Evolutionary conservation across 2,888 invertebrate genomes (phyloP), one percentile per base, ranked within the genome.

Genomic region (Lymantria dispar): DNA sequence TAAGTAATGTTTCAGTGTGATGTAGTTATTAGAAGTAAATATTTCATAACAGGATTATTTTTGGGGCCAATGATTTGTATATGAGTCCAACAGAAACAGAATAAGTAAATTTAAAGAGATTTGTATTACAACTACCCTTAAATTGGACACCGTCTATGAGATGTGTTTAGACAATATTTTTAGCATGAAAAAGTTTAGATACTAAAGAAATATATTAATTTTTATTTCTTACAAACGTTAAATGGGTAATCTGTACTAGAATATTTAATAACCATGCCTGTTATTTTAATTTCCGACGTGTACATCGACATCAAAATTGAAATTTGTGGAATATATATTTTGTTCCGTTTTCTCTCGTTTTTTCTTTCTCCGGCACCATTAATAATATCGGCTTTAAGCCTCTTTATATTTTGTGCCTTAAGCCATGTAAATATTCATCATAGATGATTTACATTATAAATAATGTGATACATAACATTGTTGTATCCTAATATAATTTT

Each of bases 351-450:
- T 3, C 14, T 9, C 39, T 13, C 14, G 29, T 52, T 45, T 45
- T 48, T 67, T 14, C 50, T 48, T 55, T 36, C 40, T 8, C 41
- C 15, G 45, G 33, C 30, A 46, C 42, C 43, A 9, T 14, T 10
- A 40, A 40, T 40, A 40, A 14, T 62, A 63, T 38, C 44, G 67
- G 88, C 87, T 87, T 72, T 54, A 83, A 87, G 87, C 86, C 86
- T 61, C 69, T 66, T 79, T 81, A 72, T 78, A 80, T 75, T 80
- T 84, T 76, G 83, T 88, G 89, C 88, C 89, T 88, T 89, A 85
- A 66, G 80, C 66, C 56, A 65, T 87, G 83, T 87, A 87, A 77
- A 84, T 86, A 85, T 76, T 85, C 85, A 86, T 88, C 85, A 72
- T 80, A 80, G 86, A 87, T 87, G 85, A 85, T 72, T 65, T 64